Evolutionary conservation across 2,113 vertebrate species (phyloP).

Genomic region (Ursus arctos): DNA sequence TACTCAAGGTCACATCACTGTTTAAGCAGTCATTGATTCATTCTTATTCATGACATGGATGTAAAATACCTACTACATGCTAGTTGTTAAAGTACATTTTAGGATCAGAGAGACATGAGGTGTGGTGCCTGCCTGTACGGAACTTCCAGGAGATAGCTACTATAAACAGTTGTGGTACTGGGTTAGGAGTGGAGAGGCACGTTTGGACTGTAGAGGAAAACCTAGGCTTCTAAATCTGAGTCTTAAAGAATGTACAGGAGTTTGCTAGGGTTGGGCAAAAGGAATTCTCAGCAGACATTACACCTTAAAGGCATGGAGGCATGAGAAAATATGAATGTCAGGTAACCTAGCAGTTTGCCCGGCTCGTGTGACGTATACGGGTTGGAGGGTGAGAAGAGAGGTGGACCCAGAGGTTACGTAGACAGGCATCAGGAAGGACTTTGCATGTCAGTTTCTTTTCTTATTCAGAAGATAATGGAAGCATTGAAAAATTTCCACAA

Average conservation of each 20-base stretch:
- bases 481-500: background rate
- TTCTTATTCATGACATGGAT: background rate
- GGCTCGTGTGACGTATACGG: background rate
- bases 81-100: background rate
- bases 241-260: conserved; percentile 20
- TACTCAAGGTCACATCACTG: background rate
- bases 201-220: background rate
- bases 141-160: background rate
- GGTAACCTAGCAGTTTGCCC: background rate
- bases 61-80: background rate
- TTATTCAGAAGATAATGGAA: conserved; percentile 8
- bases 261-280: background rate
- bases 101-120: background rate
- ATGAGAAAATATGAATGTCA: conserved; percentile 1
- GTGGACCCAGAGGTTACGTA: background rate
- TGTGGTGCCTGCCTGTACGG: background rate
- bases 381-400: background rate
- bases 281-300: conserved; percentile 19
- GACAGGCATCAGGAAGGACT: background rate
- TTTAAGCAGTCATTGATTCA: background rate
- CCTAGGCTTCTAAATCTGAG: background rate
- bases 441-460: background rate
- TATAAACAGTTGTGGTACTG: background rate
- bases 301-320: background rate
- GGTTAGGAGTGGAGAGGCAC: background rate